These are phyloP conservation scores for Phalacrocorax carbo DNA, from an alignment of 2,113 vertebrate genomes.

Conservation along the genomic window DNA sequence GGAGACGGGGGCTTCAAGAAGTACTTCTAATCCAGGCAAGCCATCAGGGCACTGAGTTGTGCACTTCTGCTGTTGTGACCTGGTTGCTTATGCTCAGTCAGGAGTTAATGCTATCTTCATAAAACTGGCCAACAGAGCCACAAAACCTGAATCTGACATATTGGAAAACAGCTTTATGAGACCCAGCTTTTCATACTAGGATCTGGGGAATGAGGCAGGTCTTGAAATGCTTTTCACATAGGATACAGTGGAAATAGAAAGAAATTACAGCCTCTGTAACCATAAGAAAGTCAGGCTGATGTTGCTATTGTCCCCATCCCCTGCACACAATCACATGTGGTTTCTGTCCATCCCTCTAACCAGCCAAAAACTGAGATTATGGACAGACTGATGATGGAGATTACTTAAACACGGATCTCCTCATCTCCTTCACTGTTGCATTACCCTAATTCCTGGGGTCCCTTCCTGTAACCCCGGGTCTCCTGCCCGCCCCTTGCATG, in stretches of 20 bases:
- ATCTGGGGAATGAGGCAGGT: neutral
- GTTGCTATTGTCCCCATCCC: neutral
- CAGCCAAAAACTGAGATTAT: neutral
- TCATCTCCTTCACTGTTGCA: neutral
- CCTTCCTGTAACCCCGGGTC: neutral
- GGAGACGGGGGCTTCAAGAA: rapidly evolving
- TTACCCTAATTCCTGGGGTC: neutral
- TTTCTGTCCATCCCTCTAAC: neutral
- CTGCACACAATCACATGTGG: neutral
- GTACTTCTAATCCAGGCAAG: neutral
- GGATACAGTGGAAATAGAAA: neutral
- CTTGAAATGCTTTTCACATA: neutral
- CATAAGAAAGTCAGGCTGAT: neutral
- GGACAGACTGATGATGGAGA: neutral
- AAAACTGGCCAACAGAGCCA: neutral
- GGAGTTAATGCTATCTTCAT: neutral
- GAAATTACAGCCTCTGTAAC: neutral
- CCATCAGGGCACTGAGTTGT: rapidly evolving
- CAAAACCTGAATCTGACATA: neutral
- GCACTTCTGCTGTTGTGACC: neutral
- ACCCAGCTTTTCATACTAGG: neutral
- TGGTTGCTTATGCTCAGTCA: neutral
- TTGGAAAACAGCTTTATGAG: neutral
- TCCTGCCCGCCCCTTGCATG: neutral
- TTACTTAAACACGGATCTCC: neutral